Evolutionary conservation across 2,113 vertebrate species (phyloP).

Genomic region (Meriones unguiculatus): DNA sequence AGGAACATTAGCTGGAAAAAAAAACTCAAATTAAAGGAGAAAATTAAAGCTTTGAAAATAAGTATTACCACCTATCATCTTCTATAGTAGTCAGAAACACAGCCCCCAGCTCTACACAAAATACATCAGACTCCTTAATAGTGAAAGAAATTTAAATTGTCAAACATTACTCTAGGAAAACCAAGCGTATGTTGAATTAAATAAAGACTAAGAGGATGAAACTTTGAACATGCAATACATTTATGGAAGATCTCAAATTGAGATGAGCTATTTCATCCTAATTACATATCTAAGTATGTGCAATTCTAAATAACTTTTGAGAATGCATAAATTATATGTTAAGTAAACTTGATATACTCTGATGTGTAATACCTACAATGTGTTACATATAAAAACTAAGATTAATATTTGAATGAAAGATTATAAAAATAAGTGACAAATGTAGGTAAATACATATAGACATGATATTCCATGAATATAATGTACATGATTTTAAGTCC

Average conservation of each 20-base stretch:
- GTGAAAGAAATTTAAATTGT: slow-evolving; percentile 30
- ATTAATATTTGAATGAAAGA: neutral
- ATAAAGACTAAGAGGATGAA: slow-evolving; percentile 39
- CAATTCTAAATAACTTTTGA: neutral
- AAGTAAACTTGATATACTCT: neutral
- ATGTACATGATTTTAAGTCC: neutral
- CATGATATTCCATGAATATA: neutral
- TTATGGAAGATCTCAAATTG: neutral
- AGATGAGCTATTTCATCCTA: neutral
- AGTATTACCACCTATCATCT: slow-evolving; percentile 10
- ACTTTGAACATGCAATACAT: neutral
- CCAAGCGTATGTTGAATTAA: slow-evolving; percentile 23
- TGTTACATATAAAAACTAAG: neutral
- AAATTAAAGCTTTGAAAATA: slow-evolving; percentile 66
- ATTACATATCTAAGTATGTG: neutral
- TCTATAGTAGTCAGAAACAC: neutral
- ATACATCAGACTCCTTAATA: slow-evolving; percentile 19
- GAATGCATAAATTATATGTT: slow-evolving; percentile 24
- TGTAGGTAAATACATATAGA: neutral
- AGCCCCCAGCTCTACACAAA: neutral
- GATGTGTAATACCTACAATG: neutral
- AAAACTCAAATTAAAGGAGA: slow-evolving; percentile 55
- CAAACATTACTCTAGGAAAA: slow-evolving; percentile 29
- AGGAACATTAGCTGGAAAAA: slow-evolving; percentile 56
- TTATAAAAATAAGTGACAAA: neutral